phyloP scores from a whole-genome alignment of 2,797 vertebrate species.

The Mus caroli region DNA sequence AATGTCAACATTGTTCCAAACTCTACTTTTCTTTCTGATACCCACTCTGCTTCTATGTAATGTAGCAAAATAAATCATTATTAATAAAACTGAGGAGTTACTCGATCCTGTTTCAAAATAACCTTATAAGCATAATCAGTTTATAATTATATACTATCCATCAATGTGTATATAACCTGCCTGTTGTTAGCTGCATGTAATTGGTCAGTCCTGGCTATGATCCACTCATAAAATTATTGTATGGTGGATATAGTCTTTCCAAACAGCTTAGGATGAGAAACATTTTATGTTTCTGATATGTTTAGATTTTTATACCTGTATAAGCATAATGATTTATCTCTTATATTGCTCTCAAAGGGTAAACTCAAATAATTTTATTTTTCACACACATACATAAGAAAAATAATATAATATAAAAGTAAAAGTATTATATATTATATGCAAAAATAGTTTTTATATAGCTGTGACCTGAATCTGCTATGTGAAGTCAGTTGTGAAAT shows the following conservation, averaged over 20 bases:
- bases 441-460: background rate
- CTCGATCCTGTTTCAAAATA: background rate
- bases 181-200: background rate
- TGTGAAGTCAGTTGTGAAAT: background rate
- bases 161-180: background rate
- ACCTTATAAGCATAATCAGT: background rate
- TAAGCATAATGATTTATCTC: background rate
- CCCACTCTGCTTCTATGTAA: background rate
- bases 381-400: background rate
- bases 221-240: background rate
- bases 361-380: background rate
- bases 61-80: background rate
- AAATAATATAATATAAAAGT: background rate
- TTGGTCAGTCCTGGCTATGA: background rate
- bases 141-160: background rate
- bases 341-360: background rate
- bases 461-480: background rate
- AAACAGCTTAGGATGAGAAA: background rate
- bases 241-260: background rate
- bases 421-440: background rate
- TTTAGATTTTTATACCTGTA: background rate
- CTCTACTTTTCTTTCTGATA: background rate
- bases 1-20: background rate
- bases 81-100: background rate
- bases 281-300: background rate